Base-by-base conservation (phyloP, 2,113 vertebrate genomes). In the Dromas ardeola region DNA sequence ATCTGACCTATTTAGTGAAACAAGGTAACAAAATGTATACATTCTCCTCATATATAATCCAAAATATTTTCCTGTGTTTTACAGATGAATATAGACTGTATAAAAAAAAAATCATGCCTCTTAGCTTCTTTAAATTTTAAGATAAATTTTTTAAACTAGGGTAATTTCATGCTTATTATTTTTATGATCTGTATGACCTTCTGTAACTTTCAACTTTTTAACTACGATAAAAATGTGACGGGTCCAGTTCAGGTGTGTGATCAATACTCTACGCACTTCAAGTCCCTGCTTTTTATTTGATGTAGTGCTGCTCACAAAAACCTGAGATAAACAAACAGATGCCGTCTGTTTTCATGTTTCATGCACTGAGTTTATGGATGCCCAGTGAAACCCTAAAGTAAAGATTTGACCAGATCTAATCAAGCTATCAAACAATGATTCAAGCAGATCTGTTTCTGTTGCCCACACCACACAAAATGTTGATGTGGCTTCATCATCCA, bases 111-210 rank as follows among this genome's bases (percentile, higher is more conserved):
- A 26, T 1, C 30, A 87, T 62, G 15, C 9, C 27, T 61, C 47
- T 32, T 95, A 97, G 96, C 98, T 88, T 98, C 92, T 92, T 98
- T 96, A 42, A 98, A 95, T 97, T 98, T 98, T 79, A 94, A 82
- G 22, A 95, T 95, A 62, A 97, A 53, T 38, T 97, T 69, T 89
- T 98, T 87, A 98, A 99, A 85, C 95, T 88, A 42, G 79, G 32
- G 45, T 96, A 97, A 94, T 97, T 98, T 98, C 67, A 98, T 98
- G 81, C 97, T 97, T 88, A 95, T 84, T 67, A 77, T 98, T 92
- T 95, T 98, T 91, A 98, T 97, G 71, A 98, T 95, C 55, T 98
- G 94, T 91, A 98, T 95, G 86, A 97, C 93, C 49, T 85, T 67
- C 56, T 93, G 52, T 82, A 98, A 93, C 95, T 98, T 98, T 26